Evolutionary conservation across 2,113 vertebrate genomes (phyloP), one percentile per base, ranked within the genome.

Genomic region (Neolamprologus cancellatus): DNA sequence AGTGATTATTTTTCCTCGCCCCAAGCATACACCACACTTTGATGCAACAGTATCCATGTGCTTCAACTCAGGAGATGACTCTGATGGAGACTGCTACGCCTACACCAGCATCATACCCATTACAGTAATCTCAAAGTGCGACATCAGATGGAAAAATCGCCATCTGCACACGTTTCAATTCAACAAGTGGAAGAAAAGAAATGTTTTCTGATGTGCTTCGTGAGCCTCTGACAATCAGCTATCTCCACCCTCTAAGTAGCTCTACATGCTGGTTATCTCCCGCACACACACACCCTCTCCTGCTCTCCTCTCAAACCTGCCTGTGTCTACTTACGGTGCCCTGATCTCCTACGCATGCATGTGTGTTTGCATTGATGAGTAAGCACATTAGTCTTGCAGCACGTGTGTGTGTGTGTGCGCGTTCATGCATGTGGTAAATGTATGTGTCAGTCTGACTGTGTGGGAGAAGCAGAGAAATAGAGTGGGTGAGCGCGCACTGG

Each of bases 401-500:
- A 52, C 18, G 2, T 83, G 48, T 44, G 61, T 82, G 69, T 81
- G 50, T 41, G 48, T 48, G 54, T n/a, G 14, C 15, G 17, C 3
- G 18, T 23, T 12, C 6, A 2, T 55, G 20, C 6, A 23, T 23
- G 52, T 1, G 52, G 61, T 61, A 7, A 12, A 39, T 78, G 86
- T 20, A 25, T 84, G 83, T 85, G 82, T 89, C 52, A 30, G 61
- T 50, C 39, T 46, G 79, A 69, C 44, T 23, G 88, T 88, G 93
- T 91, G 89, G 91, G 89, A 88, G 74, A 76, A 87, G 86, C 44
- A 74, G 5, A 74, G 64, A 79, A 86, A 55, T 41, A 71, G 86
- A 89, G 91, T 91, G 92, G 89, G 91, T 55, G 91, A 81, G 50
- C 32, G 85, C 20, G 54, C 32, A 48, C 7, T 82, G 78, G 64